Evolutionary conservation across 2,888 invertebrate genomes (phyloP), one percentile per base, ranked within the genome.

Genomic region (Phragmatobia fuliginosa): DNA sequence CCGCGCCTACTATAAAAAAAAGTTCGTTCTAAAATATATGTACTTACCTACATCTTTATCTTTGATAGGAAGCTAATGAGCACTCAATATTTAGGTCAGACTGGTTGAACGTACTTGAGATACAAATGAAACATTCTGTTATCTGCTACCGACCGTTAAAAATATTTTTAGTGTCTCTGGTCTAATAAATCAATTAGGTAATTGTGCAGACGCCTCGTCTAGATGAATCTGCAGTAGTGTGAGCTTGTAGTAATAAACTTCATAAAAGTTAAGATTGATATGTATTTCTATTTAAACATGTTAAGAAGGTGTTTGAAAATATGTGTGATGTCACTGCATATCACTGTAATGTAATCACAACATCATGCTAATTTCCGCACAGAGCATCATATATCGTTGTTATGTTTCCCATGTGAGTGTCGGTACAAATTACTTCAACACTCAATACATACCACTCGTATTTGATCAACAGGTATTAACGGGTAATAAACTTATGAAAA

Each of bases 41-140:
- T 41, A 41, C 41, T 18, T 41, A 58, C 41, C 41, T 41, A 58
- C 28, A 62, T 74, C 76, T 76, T 73, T 84, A 84, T 84, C 80
- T 36, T 64, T 67, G 86, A 91, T 91, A 88, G 75, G 74, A 83
- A 85, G 82, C 85, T 86, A 90, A 89, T 85, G 86, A 87, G 85
- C 80, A 77, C 86, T 86, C 79, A 77, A 87, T 86, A 91, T 88
- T 82, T 91, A 84, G 91, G 91, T 87, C 91, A 84, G 82, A 85
- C 82, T 84, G 85, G 89, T 90, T 90, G 87, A 91, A 87, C 82
- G 86, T 87, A 89, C 90, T 91, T 86, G 90, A 91, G 84, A 87
- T 87, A 86, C 83, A 79, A 80, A 73, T 77, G 80, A 78, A 85
- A 83, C 81, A 82, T 83, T 81, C 68, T 80, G 80, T 83, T 86